These are phyloP conservation scores for Athrips mouffetella DNA, from an alignment of 2,888 invertebrate genomes.

Conservation along the genomic window DNA sequence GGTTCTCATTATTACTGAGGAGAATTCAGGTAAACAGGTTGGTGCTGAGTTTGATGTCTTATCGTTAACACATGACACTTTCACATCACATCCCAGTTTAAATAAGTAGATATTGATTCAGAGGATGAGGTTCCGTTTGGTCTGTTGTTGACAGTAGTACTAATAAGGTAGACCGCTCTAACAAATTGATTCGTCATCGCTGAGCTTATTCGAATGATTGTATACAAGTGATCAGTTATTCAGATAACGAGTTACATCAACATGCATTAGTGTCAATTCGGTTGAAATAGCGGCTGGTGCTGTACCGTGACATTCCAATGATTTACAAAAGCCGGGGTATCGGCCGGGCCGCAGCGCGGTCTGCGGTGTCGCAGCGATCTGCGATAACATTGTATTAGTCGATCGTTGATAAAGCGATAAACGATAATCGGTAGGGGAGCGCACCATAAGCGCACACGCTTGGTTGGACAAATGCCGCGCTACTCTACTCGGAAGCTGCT, in stretches of 20 bases:
- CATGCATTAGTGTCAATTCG: slow-evolving; percentile 25
- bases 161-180: slow-evolving; percentile 25
- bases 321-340: slow-evolving; percentile 24
- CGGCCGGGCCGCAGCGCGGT: slow-evolving; percentile 27
- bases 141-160: slow-evolving; percentile 22
- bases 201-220: not conserved
- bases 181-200: slow-evolving; percentile 17
- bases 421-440: slow-evolving; percentile 22
- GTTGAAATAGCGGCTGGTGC: slow-evolving; percentile 25
- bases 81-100: slow-evolving; percentile 27
- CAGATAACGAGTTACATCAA: slow-evolving; percentile 24
- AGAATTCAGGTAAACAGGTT: slow-evolving; percentile 28
- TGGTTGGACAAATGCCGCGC: slow-evolving; percentile 1
- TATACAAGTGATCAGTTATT: slow-evolving; percentile 11
- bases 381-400: slow-evolving; percentile 52
- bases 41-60: slow-evolving; percentile 29
- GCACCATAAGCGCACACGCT: slow-evolving; percentile 18
- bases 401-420: slow-evolving; percentile 50
- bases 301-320: slow-evolving; percentile 30
- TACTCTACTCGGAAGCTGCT: not conserved
- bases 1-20: slow-evolving; percentile 27
- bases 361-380: slow-evolving; percentile 31
- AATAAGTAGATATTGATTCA: not conserved
- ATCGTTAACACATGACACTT: slow-evolving; percentile 37
- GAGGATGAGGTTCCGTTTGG: not conserved